A percentile compares a stretch with the other conserved stretches of the same genome.
Evolutionary conservation across 2,797 vertebrate genomes (phyloP).

Genomic region (Spatula clypeata): DNA sequence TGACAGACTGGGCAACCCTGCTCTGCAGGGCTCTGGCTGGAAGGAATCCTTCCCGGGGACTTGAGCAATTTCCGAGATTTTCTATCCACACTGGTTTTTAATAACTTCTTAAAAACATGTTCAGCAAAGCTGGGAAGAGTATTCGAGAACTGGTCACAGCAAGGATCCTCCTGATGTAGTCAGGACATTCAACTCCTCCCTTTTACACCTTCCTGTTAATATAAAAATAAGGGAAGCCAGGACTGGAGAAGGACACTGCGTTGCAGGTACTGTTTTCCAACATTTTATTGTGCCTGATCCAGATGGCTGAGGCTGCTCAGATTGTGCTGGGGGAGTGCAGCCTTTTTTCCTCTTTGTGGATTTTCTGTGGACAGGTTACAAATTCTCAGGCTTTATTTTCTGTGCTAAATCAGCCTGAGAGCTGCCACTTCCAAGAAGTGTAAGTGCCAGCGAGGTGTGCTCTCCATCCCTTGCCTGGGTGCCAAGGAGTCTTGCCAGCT

Average conservation of each 20-base stretch:
- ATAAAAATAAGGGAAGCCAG: neutral
- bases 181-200: neutral
- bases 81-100: neutral
- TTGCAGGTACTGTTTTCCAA: neutral
- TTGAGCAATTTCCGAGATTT: neutral
- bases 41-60: neutral
- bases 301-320: neutral
- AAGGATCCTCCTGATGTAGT: neutral
- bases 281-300: neutral
- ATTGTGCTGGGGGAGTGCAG: neutral
- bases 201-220: neutral
- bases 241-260: neutral
- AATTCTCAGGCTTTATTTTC: neutral
- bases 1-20: neutral
- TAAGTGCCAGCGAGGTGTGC: rapidly evolving
- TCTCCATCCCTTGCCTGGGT: neutral
- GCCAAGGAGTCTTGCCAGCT: neutral
- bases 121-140: neutral
- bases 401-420: neutral
- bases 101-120: neutral
- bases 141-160: neutral
- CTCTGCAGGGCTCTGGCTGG: neutral
- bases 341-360: neutral
- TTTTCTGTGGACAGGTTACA: neutral
- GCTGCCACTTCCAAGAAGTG: neutral